Conservation (phyloP, 92 coral and sea anemone species). For the Actinostola sp. region DNA sequence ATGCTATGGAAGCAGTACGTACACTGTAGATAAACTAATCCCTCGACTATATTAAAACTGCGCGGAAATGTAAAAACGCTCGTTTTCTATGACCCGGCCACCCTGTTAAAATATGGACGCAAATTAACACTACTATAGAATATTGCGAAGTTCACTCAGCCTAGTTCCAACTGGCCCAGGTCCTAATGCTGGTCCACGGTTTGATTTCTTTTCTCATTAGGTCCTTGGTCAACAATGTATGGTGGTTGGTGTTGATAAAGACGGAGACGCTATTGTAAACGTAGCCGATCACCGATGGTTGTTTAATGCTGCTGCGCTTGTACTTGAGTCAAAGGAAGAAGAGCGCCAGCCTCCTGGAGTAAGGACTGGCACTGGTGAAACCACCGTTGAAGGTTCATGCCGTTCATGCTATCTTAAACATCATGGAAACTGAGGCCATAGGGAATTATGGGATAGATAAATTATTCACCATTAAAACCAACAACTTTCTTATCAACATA, state of each 20-base stretch:
- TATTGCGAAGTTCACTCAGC: not conserved
- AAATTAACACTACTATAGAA: no score
- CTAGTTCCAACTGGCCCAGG: not conserved
- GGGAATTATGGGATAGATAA: no score
- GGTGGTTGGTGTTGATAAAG: slow-evolving; percentile 60
- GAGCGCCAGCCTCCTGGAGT: slow-evolving; percentile 28
- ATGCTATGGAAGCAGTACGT: slow-evolving; percentile 69
- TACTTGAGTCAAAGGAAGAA: slow-evolving; percentile 56
- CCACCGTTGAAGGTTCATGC: not conserved
- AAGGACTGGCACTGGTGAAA: not conserved
- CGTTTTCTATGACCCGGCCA: no score
- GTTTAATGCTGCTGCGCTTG: slow-evolving; percentile 65
- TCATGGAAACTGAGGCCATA: no score
- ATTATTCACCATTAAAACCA: no score
- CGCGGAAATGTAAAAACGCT: not conserved
- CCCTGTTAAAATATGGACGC: no score
- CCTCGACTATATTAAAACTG: no score
- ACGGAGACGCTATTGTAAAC: slow-evolving; percentile 71
- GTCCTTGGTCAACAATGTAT: slow-evolving; percentile 67
- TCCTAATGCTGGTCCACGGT: no score
- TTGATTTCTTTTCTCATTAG: slow-evolving; percentile 5
- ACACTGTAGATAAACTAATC: no score
- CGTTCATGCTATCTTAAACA: no score
- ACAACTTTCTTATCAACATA: no score
- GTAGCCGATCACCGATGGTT: slow-evolving; percentile 62